Base-by-base conservation (phyloP, 2,113 vertebrate species). In the Gallinago media region DNA sequence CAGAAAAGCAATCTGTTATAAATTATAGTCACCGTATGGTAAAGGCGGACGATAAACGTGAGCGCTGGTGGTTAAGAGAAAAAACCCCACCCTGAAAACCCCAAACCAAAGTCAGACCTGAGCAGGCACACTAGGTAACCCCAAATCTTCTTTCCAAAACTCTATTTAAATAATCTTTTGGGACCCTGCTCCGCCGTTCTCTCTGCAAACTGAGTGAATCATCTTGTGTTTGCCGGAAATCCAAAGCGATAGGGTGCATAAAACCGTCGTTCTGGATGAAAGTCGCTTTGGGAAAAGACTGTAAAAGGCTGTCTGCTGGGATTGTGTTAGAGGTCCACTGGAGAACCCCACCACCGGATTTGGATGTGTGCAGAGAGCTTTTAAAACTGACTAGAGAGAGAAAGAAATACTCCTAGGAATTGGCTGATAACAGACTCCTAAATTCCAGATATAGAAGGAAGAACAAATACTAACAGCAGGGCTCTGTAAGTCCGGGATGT, bases 241-340 rank as follows among this genome's bases (percentile, higher is more conserved):
- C 61, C 89, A 56, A 88, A 85, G 85, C 0, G 54, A 95, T 68
- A 61, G 89, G 89, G 42, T 12, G 81, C 91, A 72, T 15, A 40
- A 79, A 95, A 79, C 2, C 2, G 65, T 97, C 65, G 0, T 11
- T 70, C 27, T 85, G 77, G 66, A 88, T 97, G 89, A 91, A 66
- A 97, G 71, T 88, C 92, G 93, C 92, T 85, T 72, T 65, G 93
- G 92, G 81, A 89, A 91, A 56, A 91, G 62, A 9, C 87, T 93
- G 87, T 61, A 79, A 95, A 73, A 92, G 71, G 62, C 92, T 93
- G 73, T 79, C 95, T 95, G 72, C 77, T 76, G 85, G 87, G 93
- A 96, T 34, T 78, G 93, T 75, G 86, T 78, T 81, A 7, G 52
- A 94, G 65, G 38, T 75, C 87, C 17, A 0, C 93, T 85, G 62